A percentile compares a stretch with the other conserved stretches of the same genome.
Conservation (phyloP, 2,113 vertebrate genomes). For the Oreochromis niloticus region DNA sequence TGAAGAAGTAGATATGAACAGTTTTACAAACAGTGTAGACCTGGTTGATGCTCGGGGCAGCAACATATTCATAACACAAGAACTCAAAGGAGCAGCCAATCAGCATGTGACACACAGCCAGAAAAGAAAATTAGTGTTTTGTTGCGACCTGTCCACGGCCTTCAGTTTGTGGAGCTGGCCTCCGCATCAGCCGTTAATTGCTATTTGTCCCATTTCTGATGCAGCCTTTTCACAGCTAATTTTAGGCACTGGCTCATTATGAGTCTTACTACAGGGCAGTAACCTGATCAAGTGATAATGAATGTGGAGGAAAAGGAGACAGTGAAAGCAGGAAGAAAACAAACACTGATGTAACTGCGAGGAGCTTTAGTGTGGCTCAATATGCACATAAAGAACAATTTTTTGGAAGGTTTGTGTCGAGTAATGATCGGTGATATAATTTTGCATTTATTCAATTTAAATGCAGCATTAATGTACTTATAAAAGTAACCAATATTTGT, state of each 20-base stretch:
- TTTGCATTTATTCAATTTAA: neutral
- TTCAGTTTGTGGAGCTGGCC: neutral
- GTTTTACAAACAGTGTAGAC: neutral
- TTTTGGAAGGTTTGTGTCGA: neutral
- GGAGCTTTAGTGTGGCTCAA: neutral
- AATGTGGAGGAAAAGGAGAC: neutral
- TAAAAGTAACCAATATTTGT: neutral
- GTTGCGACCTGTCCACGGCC: neutral
- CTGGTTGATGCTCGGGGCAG: neutral
- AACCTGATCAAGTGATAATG: constrained; percentile 24
- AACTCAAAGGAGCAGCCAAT: neutral
- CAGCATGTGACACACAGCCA: neutral
- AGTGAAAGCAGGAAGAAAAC: neutral
- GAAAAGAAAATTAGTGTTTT: neutral
- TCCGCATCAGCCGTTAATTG: neutral
- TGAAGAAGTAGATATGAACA: neutral
- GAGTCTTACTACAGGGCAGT: neutral
- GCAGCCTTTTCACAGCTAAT: constrained; percentile 2
- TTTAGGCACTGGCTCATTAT: neutral
- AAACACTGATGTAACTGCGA: neutral
- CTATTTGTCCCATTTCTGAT: neutral
- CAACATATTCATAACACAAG: neutral
- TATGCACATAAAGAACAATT: neutral
- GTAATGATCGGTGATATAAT: neutral
- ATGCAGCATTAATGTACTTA: neutral